These are phyloP conservation scores for Tragulus kanchil DNA, from an alignment of 2,113 vertebrate genomes.

Conservation along the genomic window DNA sequence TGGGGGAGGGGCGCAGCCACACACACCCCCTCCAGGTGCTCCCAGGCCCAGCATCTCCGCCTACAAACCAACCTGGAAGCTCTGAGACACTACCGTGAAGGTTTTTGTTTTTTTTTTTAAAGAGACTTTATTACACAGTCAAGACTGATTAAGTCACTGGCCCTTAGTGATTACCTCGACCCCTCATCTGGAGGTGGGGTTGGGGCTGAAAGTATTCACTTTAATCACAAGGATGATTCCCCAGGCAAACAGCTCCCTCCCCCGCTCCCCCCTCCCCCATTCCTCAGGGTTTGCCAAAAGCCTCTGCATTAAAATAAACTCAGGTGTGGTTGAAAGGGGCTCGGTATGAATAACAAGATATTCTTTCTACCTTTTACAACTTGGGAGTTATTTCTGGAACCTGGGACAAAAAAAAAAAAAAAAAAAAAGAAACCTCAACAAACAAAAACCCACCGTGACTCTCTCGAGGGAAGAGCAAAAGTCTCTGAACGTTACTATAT, in stretches of 20 bases:
- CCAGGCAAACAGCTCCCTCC: background rate
- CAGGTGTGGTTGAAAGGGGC: background rate
- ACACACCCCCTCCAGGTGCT: fast-evolving
- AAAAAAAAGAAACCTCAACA: no score
- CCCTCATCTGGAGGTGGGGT: background rate
- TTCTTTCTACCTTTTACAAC: background rate
- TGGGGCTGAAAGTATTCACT: background rate
- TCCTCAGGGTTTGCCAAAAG: background rate
- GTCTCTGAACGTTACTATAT: fast-evolving
- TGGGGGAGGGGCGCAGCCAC: fast-evolving
- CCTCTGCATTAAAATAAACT: background rate
- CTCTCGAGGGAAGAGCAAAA: background rate
- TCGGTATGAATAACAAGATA: background rate
- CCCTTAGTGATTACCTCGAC: background rate
- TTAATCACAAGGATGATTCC: background rate
- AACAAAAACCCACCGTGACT: background rate
- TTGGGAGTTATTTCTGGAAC: background rate
- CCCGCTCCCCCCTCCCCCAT: background rate
- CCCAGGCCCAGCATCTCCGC: no score
- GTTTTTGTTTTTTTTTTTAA: background rate
- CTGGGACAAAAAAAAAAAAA: background rate
- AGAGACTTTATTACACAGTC: background rate
- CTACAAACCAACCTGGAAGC: background rate
- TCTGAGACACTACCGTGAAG: background rate
- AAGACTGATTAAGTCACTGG: background rate